Percentiles rank a stretch among this genome's conserved stretches.
phyloP scores from a whole-genome alignment of 2,113 vertebrate genomes.

The Gnathonemus longibarbis region DNA sequence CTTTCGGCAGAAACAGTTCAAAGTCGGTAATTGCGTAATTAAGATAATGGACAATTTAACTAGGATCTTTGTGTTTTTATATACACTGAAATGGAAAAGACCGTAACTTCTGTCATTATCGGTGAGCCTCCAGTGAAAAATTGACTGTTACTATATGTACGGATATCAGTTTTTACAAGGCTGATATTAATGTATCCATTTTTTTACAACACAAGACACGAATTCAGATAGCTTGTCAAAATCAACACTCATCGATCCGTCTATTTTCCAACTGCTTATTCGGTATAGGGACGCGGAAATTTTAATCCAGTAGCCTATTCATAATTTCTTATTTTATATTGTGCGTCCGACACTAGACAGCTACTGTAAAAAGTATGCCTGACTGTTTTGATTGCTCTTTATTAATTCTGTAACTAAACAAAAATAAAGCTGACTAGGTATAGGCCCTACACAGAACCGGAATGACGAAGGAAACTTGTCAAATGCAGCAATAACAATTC shows the following conservation, averaged over 20 bases:
- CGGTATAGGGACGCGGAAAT: not conserved
- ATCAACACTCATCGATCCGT: not conserved
- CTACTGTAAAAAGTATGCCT: not conserved
- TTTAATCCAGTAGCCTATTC: not conserved
- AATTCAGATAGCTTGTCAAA: not conserved
- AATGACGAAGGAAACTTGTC: not conserved
- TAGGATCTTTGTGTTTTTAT: not conserved
- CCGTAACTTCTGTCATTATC: not conserved
- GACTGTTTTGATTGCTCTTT: not conserved
- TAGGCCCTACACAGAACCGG: not conserved
- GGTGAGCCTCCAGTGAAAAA: not conserved
- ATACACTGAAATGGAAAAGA: not conserved
- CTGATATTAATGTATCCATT: not conserved
- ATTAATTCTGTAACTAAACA: not conserved
- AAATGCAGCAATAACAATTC: not conserved
- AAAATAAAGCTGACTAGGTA: not conserved
- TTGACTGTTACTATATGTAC: not conserved
- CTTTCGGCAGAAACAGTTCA: not conserved
- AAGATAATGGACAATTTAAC: not conserved
- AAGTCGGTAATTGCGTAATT: not conserved
- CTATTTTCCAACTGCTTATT: not conserved
- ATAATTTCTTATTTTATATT: not conserved
- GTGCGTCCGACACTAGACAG: not conserved
- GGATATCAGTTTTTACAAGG: not conserved
- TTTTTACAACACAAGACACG: not conserved